Conservation (phyloP, 1,140 invertebrate species). For the Listronotus oregonensis region DNA sequence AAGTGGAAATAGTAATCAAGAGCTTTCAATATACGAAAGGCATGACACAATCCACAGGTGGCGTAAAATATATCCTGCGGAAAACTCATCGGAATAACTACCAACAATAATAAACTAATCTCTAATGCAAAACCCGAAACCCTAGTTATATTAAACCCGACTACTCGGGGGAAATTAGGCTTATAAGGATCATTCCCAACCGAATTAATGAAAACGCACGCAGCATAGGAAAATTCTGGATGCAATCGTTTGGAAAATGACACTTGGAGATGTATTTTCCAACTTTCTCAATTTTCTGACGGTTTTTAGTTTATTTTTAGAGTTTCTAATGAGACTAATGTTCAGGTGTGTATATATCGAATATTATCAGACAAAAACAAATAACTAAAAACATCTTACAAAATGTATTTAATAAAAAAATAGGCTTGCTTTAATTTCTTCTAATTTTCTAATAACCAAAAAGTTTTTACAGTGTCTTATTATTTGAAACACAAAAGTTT, state of each 20-base stretch:
- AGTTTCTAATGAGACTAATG: conserved; percentile 18
- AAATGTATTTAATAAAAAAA: too few relatives aligned
- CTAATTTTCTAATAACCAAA: too few relatives aligned
- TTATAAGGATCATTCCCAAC: conserved; percentile 22
- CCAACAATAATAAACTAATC: conserved; percentile 29
- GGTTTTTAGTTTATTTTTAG: conserved; percentile 11
- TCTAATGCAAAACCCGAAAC: conserved; percentile 28
- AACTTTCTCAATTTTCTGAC: conserved; percentile 28
- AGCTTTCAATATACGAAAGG: not conserved
- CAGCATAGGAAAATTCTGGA: conserved; percentile 25
- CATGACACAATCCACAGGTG: conserved; percentile 18
- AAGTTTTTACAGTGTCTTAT: too few relatives aligned
- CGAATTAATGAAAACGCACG: conserved; percentile 29
- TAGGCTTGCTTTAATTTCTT: too few relatives aligned
- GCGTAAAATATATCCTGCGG: conserved; percentile 18
- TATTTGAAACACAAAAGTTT: too few relatives aligned
- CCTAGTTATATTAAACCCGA: conserved; percentile 20
- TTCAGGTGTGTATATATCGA: too few relatives aligned
- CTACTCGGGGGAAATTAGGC: conserved; percentile 29
- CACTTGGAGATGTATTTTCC: conserved; percentile 25
- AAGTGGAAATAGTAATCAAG: not conserved
- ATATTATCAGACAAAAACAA: too few relatives aligned
- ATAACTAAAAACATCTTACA: too few relatives aligned
- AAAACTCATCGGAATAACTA: conserved; percentile 26
- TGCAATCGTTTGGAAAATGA: conserved; percentile 17